phyloP scores from a whole-genome alignment of 2,797 vertebrate species.

The Meriones psammophilus region DNA sequence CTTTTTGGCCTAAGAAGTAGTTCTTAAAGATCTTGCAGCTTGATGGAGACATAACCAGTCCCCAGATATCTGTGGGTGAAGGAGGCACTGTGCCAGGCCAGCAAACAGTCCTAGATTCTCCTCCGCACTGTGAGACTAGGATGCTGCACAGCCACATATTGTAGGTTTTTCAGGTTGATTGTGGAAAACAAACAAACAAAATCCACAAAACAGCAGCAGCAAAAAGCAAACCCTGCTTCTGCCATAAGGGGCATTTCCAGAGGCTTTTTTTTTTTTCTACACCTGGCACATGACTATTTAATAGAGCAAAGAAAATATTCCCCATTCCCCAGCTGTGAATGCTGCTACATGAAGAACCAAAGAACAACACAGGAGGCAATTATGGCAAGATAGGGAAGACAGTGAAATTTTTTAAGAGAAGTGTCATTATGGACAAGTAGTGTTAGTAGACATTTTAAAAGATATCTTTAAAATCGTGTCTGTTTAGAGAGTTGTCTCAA shows the following conservation, averaged over 20 bases:
- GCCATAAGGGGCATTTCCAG: background rate
- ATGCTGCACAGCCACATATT: fast-evolving
- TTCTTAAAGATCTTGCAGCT: background rate
- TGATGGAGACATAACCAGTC: background rate
- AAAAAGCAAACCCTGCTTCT: background rate
- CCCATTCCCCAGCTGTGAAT: no score
- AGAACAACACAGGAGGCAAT: background rate
- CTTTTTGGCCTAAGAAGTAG: background rate
- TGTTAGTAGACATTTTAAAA: background rate
- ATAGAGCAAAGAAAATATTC: background rate
- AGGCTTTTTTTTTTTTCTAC: background rate
- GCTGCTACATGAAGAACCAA: background rate
- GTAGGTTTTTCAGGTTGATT: background rate
- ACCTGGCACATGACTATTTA: background rate
- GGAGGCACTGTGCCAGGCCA: background rate
- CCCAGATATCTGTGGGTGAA: no score
- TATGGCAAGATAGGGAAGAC: background rate
- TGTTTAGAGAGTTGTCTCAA: background rate
- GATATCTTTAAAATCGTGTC: background rate
- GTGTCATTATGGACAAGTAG: background rate
- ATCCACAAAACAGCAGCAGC: background rate
- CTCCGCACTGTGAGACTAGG: background rate
- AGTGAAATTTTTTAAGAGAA: background rate
- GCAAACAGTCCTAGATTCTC: background rate
- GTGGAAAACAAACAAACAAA: background rate